Percentiles rank a stretch among this genome's conserved stretches.
These are phyloP conservation scores for Epistrophe grossulariae DNA, from an alignment of 2,888 invertebrate species.

Conservation along the genomic window DNA sequence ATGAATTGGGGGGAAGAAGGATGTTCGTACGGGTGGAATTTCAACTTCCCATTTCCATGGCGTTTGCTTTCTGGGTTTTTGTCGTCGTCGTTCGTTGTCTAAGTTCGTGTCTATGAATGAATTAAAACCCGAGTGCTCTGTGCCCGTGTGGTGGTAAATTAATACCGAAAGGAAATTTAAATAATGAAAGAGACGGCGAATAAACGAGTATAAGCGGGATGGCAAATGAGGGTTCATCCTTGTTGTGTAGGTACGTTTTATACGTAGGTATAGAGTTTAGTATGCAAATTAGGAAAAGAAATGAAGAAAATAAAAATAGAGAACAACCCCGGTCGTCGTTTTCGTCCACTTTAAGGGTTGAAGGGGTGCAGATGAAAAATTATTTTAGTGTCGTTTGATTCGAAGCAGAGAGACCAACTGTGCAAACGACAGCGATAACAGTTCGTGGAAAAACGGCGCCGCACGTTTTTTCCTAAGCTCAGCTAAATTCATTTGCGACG, in stretches of 20 bases:
- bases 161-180: conserved; percentile 74
- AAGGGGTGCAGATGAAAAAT: conserved; percentile 68
- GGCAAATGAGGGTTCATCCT: conserved; percentile 63
- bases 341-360: conserved; percentile 48
- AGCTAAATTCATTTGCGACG: conserved; percentile 63
- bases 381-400: conserved; percentile 74
- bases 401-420: conserved; percentile 48
- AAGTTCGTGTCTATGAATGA: conserved; percentile 76
- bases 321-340: conserved; percentile 27
- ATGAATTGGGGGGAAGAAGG: neutral
- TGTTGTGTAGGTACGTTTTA: conserved; percentile 38
- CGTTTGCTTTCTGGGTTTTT: conserved; percentile 61
- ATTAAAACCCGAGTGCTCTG: conserved; percentile 66
- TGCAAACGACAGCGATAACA: conserved; percentile 25
- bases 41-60: conserved; percentile 51
- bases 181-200: conserved; percentile 71
- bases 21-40: conserved; percentile 56
- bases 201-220: conserved; percentile 67
- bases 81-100: conserved; percentile 48
- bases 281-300: conserved; percentile 74
- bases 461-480: conserved; percentile 68
- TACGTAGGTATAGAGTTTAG: conserved; percentile 56
- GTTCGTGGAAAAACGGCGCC: conserved; percentile 45
- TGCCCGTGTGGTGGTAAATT: conserved; percentile 74
- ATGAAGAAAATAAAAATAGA: conserved; percentile 55